These are phyloP conservation scores for Montipora foliosa DNA, from an alignment of 64 coral and sea anemone genomes.

Conservation along the genomic window DNA sequence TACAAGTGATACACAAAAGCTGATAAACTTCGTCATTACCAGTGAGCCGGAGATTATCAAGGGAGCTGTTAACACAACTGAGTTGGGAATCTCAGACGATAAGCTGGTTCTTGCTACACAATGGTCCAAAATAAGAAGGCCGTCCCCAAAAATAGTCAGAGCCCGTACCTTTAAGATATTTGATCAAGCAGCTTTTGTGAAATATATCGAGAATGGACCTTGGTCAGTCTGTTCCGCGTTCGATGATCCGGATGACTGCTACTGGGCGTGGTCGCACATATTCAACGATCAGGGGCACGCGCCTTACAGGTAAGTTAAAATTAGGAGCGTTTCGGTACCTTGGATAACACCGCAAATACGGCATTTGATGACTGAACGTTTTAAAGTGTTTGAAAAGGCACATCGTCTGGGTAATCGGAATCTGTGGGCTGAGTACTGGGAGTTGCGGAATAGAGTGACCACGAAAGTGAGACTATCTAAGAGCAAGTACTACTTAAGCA, in stretches of 20 bases:
- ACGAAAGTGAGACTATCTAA: neutral
- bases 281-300: constrained; percentile 61
- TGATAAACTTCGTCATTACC: no score
- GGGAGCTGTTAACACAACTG: no score
- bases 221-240: constrained; percentile 44
- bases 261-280: constrained; percentile 43
- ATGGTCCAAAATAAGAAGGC: no score
- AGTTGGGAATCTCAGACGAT: no score
- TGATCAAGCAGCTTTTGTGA: no score
- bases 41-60: no score
- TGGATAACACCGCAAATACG: constrained; percentile 46
- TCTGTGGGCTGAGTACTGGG: constrained; percentile 1
- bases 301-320: constrained; percentile 53
- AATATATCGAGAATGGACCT: neutral
- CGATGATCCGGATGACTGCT: constrained; percentile 65
- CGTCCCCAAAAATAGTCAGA: no score
- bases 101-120: neutral
- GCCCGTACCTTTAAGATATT: no score
- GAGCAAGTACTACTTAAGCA: constrained; percentile 6
- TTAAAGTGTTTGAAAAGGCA: neutral
- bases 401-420: neutral
- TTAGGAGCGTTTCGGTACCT: neutral
- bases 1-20: no score
- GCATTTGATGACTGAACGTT: neutral
- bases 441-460: neutral